Base-by-base conservation (phyloP, 2,888 invertebrate genomes). In the Serripes groenlandicus region DNA sequence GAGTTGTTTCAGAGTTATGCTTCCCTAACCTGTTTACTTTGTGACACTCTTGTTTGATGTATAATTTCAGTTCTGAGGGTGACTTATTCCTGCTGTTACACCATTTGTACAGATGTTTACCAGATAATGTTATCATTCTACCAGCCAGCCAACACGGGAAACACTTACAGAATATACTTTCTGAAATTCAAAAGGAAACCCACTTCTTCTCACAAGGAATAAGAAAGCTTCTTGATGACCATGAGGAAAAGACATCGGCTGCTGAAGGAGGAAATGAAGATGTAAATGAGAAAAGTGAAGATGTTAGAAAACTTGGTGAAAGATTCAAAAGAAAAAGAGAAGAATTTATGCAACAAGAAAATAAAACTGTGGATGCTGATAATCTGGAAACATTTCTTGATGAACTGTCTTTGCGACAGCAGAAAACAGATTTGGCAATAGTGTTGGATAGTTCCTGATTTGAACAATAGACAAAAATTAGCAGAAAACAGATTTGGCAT, bases 111-210 rank as follows among this genome's bases (percentile, higher is more conserved):
- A 18, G 73, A 9, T 49, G 81, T 66, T 77, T 88, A 30, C 85
- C 87, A 42, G 87, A 85, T 35, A 78, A 82, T 71, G 75, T 80
- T 52, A 68, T 85, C n/a, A 78, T 88, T 68, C 32, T 88, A 42
- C 79, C 79, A 69, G 32, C 72, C 42, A 37, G n/a, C 9, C 70
- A 72, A 28, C 37, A 64, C 28, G 32, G 69, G 26, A 54, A 74
- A n/a, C 52, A 37, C n/a, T 23, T 60, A 30, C 54, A 75, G 68
- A 70, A 42, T 49, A 73, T 77, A 34, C 80, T 80, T 30, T 58
- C 72, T 26, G 73, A 70, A 37, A 75, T 84, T 49, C 80, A 80
- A 35, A 74, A 64, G 42, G 83, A 84, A 74, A 54, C 60, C 52
- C 32, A 66, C 66, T 84, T 80, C 77, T 60, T 78, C 26, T 77